These are phyloP conservation scores for Ageneiosus marmoratus DNA, from an alignment of 2,113 vertebrate genomes.

Conservation along the genomic window DNA sequence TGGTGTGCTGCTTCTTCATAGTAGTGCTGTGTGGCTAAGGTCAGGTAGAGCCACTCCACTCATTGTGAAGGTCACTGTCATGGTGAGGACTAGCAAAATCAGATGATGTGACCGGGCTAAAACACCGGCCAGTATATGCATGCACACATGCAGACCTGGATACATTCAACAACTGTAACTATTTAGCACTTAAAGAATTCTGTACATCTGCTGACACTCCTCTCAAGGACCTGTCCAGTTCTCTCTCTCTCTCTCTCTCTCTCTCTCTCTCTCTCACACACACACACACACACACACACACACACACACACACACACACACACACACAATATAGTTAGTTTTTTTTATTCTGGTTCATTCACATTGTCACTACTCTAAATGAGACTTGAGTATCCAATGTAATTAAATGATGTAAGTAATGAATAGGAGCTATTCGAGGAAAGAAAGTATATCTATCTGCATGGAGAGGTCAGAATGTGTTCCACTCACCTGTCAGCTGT, in stretches of 20 bases:
- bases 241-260: constrained; percentile 34
- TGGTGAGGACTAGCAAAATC: constrained; percentile 32
- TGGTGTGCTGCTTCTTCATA: constrained; percentile 47
- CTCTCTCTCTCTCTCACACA: constrained; percentile 38
- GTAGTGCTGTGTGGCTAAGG: constrained; percentile 42
- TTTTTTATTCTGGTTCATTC: not conserved
- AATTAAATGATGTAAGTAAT: not conserved
- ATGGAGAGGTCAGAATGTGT: not conserved
- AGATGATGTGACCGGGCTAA: constrained; percentile 58
- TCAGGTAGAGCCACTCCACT: constrained; percentile 42
- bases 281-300: constrained; percentile 31
- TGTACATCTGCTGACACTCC: constrained; percentile 70
- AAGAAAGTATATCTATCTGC: constrained; percentile 9
- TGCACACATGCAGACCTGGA: constrained; percentile 53
- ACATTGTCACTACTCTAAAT: constrained; percentile 9
- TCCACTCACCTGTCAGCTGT: constrained; percentile 13
- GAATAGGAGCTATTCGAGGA: not conserved
- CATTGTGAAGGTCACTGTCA: constrained; percentile 53
- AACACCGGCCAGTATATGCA: constrained; percentile 56
- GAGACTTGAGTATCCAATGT: not conserved
- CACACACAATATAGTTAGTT: not conserved
- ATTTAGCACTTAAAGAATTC: constrained; percentile 62
- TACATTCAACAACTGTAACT: constrained; percentile 60
- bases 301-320: constrained; percentile 37
- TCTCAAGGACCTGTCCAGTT: constrained; percentile 68